Evolutionary conservation across 2,797 vertebrate species (phyloP), one percentile per base, ranked within the genome.

Genomic region (Staurois parvus): DNA sequence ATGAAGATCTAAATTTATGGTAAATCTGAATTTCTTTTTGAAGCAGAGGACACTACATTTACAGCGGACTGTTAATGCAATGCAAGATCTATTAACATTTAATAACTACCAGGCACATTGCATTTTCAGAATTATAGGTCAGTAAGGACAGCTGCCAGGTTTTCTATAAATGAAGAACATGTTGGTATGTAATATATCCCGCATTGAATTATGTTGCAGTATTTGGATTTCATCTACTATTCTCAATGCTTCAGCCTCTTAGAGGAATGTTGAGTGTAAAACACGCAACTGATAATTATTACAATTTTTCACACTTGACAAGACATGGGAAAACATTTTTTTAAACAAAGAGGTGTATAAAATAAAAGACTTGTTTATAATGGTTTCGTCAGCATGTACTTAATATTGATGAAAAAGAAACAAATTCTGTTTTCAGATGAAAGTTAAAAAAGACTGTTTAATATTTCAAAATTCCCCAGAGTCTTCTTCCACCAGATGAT

Each of bases 271-370:
- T 79, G n/a, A 48, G n/a, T 69, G 30, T 74, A 26, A 24, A 32
- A 70, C 29, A 62, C 30, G 3, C 62, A 75, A 64, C 19, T 76
- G 45, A 62, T 67, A 81, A 85, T 76, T 62, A 85, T 12, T 29
- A n/a, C 15, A 80, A 76, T 62, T 76, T 19, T 26, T 28, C 6
- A 56, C 19, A 70, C 45, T 72, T 91, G 86, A 89, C 79, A 89
- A 91, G 89, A 91, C 48, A 34, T 66, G 88, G 89, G 82, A 88
- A 83, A 92, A 80, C 9, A 75, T 77, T 84, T 68, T 89, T 80
- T 56, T 3, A 83, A 86, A 88, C 73, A 90, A 88, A 91, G 87
- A 81, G 28, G 81, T 82, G 88, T 82, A 88, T 89, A 90, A 52
- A 45, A 76, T 26, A 88, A 81, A 67, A 37, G 85, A 32, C 84